phyloP scores from a whole-genome alignment of 1,140 invertebrate species.

The Trichogramma pretiosum region DNA sequence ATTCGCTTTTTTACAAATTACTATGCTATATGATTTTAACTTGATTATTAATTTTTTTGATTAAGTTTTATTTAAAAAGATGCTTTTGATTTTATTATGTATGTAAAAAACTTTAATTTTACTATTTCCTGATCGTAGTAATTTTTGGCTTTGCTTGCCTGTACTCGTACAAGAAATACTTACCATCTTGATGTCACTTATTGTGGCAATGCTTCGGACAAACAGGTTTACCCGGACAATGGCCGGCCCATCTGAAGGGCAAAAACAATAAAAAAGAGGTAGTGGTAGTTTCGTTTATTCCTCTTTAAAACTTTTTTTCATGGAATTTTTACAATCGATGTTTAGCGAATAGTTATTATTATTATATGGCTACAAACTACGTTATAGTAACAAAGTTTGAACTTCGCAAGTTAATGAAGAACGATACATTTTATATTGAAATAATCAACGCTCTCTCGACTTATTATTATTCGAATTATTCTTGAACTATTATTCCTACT shows the following conservation, averaged over 20 bases:
- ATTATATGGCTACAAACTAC: too few relatives aligned
- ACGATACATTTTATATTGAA: too few relatives aligned
- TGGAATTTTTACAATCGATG: too few relatives aligned
- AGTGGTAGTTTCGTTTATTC: background rate
- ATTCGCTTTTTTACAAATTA: slow-evolving; percentile 9
- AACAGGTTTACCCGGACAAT: slow-evolving; percentile 92
- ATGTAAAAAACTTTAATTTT: too few relatives aligned
- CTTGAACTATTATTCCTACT: too few relatives aligned
- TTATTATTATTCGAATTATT: too few relatives aligned
- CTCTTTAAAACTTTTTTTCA: background rate
- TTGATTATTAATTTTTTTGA: background rate
- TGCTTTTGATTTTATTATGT: too few relatives aligned
- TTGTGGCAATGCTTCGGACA: slow-evolving; percentile 92
- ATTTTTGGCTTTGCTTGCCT: slow-evolving; percentile 13
- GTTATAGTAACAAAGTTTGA: too few relatives aligned
- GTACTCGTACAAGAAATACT: slow-evolving; percentile 46
- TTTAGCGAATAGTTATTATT: too few relatives aligned
- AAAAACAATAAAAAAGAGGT: slow-evolving; percentile 42
- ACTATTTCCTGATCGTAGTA: background rate
- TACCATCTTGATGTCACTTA: slow-evolving; percentile 98
- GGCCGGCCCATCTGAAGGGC: slow-evolving; percentile 77
- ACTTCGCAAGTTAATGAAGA: too few relatives aligned
- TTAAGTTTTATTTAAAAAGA: background rate
- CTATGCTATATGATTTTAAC: slow-evolving; percentile 5
- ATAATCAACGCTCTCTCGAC: too few relatives aligned